Evolutionary conservation across 2,113 vertebrate genomes (phyloP).

Genomic region (Callorhinus ursinus): DNA sequence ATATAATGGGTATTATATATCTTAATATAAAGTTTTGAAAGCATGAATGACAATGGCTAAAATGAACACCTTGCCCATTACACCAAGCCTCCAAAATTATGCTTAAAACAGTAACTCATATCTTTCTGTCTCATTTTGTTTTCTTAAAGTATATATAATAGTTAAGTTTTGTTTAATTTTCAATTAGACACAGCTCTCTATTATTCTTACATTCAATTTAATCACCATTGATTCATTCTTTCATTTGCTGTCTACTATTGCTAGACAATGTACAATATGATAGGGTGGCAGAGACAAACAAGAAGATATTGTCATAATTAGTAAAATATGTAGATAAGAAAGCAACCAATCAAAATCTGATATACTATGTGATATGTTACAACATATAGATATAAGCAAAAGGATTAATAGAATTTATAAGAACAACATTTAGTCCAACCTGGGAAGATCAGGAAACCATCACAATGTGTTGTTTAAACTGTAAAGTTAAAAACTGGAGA

Average conservation of each 20-base stretch:
- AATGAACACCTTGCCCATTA: background rate
- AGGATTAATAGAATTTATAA: background rate
- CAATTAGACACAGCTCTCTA: background rate
- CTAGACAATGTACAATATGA: background rate
- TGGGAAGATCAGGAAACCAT: background rate
- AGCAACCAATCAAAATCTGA: background rate
- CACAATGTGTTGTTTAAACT: background rate
- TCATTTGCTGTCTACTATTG: conserved; percentile 5
- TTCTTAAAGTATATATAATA: background rate
- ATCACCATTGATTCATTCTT: background rate
- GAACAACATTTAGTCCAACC: background rate
- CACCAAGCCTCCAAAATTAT: background rate
- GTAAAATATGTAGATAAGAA: background rate
- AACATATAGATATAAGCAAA: background rate
- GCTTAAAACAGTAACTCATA: background rate
- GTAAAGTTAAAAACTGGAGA: background rate
- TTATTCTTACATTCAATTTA: background rate
- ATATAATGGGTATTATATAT: background rate
- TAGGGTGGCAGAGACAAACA: background rate
- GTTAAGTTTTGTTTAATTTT: background rate
- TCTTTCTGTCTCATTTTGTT: background rate
- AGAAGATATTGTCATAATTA: background rate
- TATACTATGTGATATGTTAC: background rate
- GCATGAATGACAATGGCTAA: background rate
- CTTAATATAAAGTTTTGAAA: background rate